phyloP scores from a whole-genome alignment of 2,888 invertebrate species.

The Folsomia candida region DNA sequence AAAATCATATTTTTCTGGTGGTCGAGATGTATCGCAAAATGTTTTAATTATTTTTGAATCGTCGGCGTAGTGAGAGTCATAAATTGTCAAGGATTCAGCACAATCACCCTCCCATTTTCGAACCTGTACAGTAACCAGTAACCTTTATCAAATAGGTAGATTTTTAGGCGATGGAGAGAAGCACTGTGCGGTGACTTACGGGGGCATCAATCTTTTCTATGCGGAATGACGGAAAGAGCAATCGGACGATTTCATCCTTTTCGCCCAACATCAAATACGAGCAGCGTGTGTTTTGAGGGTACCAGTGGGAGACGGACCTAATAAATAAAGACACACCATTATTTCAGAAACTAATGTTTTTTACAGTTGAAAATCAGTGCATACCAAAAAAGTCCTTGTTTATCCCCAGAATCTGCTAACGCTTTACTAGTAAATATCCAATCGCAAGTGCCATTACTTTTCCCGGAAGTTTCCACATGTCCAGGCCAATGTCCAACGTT shows the following conservation, averaged over 20 bases:
- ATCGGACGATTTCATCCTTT: constrained; percentile 78
- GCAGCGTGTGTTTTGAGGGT: constrained; percentile 87
- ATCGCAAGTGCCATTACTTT: constrained; percentile 72
- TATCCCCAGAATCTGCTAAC: constrained; percentile 71
- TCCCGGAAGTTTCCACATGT: constrained; percentile 84
- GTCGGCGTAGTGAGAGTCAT: constrained; percentile 83
- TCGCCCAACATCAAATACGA: constrained; percentile 85
- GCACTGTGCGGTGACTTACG: too few relatives aligned
- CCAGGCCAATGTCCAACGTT: constrained; percentile 94
- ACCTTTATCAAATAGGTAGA: too few relatives aligned
- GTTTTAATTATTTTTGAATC: constrained; percentile 88
- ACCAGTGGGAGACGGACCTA: constrained; percentile 93
- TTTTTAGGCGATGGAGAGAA: too few relatives aligned
- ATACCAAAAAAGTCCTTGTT: constrained; percentile 83
- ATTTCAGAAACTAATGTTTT: too few relatives aligned
- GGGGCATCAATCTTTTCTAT: constrained; percentile 59
- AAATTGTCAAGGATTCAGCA: constrained; percentile 83
- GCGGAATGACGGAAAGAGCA: constrained; percentile 80
- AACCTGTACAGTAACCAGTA: too few relatives aligned
- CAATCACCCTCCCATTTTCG: constrained; percentile 83
- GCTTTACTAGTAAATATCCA: constrained; percentile 78
- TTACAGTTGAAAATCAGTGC: too few relatives aligned
- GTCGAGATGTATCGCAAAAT: constrained; percentile 88
- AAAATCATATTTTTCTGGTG: constrained; percentile 90
- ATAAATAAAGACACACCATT: too few relatives aligned